These are phyloP conservation scores for Hemiscyllium ocellatum DNA, from an alignment of 2,113 vertebrate species.

Conservation along the genomic window DNA sequence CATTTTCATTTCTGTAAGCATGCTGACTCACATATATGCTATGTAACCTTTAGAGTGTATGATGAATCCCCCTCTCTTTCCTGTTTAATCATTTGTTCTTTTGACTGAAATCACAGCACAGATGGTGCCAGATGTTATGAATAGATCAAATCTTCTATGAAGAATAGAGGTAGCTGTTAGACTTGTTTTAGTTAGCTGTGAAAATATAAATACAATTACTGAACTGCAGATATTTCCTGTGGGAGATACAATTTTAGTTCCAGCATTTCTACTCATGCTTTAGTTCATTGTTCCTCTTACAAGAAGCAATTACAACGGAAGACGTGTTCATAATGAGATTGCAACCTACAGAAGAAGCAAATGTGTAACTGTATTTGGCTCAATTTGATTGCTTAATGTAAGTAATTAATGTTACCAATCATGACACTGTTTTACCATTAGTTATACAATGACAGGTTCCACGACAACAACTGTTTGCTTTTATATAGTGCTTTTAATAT, in stretches of 20 bases:
- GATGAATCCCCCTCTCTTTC: not conserved
- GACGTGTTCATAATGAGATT: not conserved
- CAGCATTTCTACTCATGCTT: not conserved
- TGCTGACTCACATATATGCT: not conserved
- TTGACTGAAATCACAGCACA: not conserved
- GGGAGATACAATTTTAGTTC: not conserved
- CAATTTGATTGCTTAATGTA: not conserved
- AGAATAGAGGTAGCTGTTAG: not conserved
- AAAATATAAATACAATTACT: constrained; percentile 9
- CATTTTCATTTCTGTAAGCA: not conserved
- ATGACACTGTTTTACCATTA: not conserved
- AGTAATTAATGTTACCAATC: not conserved
- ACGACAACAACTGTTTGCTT: not conserved
- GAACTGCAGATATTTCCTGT: not conserved
- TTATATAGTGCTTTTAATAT: not conserved
- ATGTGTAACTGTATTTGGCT: not conserved
- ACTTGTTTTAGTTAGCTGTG: not conserved
- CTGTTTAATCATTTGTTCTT: not conserved
- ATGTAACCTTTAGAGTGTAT: not conserved
- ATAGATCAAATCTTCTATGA: not conserved
- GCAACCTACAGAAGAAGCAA: not conserved
- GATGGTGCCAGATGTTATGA: not conserved
- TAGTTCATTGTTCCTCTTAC: not conserved
- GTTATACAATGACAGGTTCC: not conserved
- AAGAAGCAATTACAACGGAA: not conserved